A percentile compares a stretch with the other conserved stretches of the same genome.
These are phyloP conservation scores for Melitaea athalia DNA, from an alignment of 2,888 invertebrate genomes.

Conservation along the genomic window DNA sequence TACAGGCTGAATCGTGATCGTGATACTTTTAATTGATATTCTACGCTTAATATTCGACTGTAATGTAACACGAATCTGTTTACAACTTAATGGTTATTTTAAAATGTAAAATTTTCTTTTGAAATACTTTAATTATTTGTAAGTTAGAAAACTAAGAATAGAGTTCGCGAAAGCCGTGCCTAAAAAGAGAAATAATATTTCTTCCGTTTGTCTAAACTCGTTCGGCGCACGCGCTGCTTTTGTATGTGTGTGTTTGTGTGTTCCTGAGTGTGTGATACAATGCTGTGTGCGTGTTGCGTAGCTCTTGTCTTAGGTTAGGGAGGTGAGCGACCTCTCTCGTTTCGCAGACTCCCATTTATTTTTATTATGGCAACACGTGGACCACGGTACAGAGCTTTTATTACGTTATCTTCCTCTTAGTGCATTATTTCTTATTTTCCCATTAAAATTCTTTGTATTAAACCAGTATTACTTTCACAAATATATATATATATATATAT, in stretches of 20 bases:
- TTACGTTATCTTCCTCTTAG: slow-evolving; percentile 67
- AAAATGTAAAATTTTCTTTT: neutral
- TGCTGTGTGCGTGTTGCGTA: slow-evolving; percentile 65
- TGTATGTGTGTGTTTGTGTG: slow-evolving; percentile 58
- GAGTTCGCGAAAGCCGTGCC: slow-evolving; percentile 63
- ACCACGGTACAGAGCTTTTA: slow-evolving; percentile 62
- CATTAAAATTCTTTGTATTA: neutral
- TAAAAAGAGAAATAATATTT: slow-evolving; percentile 80
- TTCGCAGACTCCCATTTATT: slow-evolving; percentile 79
- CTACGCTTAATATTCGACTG: neutral
- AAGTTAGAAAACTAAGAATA: slow-evolving; percentile 28
- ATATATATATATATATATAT: too few species aligned
- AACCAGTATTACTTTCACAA: neutral
- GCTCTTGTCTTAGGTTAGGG: slow-evolving; percentile 82
- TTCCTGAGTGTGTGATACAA: slow-evolving; percentile 48
- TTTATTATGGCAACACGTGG: slow-evolving; percentile 80
- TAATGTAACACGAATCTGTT: neutral
- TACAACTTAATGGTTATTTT: neutral
- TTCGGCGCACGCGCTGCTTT: slow-evolving; percentile 73
- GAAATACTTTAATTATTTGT: neutral
- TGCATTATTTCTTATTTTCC: slow-evolving; percentile 20
- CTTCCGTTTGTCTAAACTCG: slow-evolving; percentile 82
- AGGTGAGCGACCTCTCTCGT: slow-evolving; percentile 79
- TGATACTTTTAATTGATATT: slow-evolving; percentile 13
- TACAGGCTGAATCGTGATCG: too few species aligned